Base-by-base conservation (phyloP, 2,113 vertebrate species). In the Apeltes quadracus region DNA sequence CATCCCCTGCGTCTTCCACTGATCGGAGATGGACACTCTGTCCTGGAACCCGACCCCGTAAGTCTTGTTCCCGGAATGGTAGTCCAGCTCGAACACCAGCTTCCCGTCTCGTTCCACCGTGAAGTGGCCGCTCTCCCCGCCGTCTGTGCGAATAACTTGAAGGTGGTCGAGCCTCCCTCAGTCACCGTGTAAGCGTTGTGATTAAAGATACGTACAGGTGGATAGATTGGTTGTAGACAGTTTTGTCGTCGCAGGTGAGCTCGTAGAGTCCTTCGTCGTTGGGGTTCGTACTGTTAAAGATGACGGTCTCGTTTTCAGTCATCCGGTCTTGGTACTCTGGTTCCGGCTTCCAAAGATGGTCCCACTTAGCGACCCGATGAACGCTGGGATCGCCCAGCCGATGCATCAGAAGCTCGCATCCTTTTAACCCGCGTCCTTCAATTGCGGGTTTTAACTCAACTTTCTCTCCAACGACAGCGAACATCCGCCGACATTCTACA, bases 311-410 rank as follows among this genome's bases (percentile, higher is more conserved):
- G n/a, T 48, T 50, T 22, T 20, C 5, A 50, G 8, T 50, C 9
- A 50, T 50, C n/a, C 46, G 8, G 46, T 50, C 10, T 50, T 0
- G 3, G 46, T 11, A 50, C 10, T 10, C 46, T 3, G 2, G 2
- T 50, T 0, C n/a, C n/a, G 46, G n/a, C n/a, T 3, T 50, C 46
- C 46, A 50, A 0, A 0, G 20, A 22, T 12, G 9, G 3, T 12
- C 9, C n/a, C 20, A n/a, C 20, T 1, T 6, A 50, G 46, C 46
- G 7, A 50, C 46, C 20, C 0, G 8, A 20, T 0, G n/a, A 2
- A 0, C n/a, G 46, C 9, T 22, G 8, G 1, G 3, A n/a, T 1
- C 1, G 0, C 1, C 3, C n/a, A 1, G n/a, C 3, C 2, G 1
- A n/a, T 3, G 46, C 46, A 3, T 1, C 3, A 50, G n/a, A n/a